Conservation (phyloP, 2,797 vertebrate species). For the Diplodus sargus region DNA sequence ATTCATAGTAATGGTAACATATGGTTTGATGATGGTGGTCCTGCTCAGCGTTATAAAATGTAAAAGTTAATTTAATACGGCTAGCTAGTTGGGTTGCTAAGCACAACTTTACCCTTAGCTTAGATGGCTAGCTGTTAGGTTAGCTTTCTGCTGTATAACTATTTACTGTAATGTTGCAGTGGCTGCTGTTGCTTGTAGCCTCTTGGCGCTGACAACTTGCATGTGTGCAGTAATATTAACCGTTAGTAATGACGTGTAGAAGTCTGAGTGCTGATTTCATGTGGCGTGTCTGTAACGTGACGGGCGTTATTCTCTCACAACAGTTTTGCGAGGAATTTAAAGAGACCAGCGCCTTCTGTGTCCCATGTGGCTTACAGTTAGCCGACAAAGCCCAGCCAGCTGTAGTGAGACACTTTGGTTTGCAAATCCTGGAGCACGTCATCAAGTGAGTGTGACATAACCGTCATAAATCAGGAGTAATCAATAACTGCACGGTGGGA, state of each 20-base stretch:
- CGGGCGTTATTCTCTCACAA: background rate
- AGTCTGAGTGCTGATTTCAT: background rate
- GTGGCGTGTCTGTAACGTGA: background rate
- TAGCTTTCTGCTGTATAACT: constrained; percentile 30
- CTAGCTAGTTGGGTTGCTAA: background rate
- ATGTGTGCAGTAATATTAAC: background rate
- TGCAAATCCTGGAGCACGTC: constrained; percentile 97
- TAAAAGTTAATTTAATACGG: background rate
- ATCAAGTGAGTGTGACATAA: constrained; percentile 90
- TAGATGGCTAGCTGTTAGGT: background rate
- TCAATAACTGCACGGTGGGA: background rate
- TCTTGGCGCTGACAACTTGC: background rate
- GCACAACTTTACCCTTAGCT: background rate
- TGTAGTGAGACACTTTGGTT: constrained; percentile 95
- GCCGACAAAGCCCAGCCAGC: constrained; percentile 92
- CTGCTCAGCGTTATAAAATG: background rate
- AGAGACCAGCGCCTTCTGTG: constrained; percentile 92
- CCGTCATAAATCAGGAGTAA: background rate
- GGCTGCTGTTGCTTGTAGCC: background rate
- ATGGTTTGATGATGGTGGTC: background rate
- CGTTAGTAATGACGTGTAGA: too few relatives aligned
- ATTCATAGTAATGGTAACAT: constrained; percentile 40
- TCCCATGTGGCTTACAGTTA: constrained; percentile 93
- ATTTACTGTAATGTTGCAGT: background rate
- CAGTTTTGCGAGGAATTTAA: constrained; percentile 99